A percentile compares a stretch with the other conserved stretches of the same genome.
These are phyloP conservation scores for Alca torda DNA, from an alignment of 2,797 vertebrate species.

Conservation along the genomic window DNA sequence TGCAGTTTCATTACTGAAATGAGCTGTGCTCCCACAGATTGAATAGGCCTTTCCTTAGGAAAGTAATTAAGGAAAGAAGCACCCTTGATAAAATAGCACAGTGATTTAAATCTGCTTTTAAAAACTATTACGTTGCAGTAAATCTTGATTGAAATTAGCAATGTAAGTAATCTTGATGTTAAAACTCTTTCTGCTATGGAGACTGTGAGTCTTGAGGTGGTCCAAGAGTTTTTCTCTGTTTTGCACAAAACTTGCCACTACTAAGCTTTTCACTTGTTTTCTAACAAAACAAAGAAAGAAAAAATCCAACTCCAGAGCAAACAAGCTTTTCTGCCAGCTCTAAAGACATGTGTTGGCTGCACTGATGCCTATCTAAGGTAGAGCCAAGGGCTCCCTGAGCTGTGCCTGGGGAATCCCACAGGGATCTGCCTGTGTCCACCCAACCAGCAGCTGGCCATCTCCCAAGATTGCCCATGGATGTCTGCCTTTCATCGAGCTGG, in stretches of 20 bases:
- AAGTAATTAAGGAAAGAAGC: neutral
- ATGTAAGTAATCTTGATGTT: neutral
- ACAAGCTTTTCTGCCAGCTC: neutral
- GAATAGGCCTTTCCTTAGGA: slow-evolving; percentile 9
- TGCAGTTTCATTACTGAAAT: neutral
- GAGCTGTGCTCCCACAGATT: neutral
- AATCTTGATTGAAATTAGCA: slow-evolving; percentile 12
- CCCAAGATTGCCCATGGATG: neutral
- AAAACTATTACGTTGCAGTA: neutral
- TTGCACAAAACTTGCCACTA: neutral
- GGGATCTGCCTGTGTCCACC: neutral
- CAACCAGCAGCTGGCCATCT: neutral
- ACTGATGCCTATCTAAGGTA: neutral
- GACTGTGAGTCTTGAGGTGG: neutral
- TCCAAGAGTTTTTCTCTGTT: neutral
- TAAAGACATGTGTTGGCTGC: neutral
- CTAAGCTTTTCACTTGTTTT: slow-evolving; percentile 2
- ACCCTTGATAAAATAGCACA: neutral
- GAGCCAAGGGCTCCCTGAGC: neutral
- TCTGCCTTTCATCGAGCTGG: neutral
- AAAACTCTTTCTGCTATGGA: neutral
- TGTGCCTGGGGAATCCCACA: neutral
- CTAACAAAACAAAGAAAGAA: neutral
- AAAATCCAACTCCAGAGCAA: neutral
- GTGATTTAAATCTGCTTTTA: neutral